Evolutionary conservation across 2,888 invertebrate genomes (phyloP), one percentile per base, ranked within the genome.

Genomic region (Drosophila diplacantha): DNA sequence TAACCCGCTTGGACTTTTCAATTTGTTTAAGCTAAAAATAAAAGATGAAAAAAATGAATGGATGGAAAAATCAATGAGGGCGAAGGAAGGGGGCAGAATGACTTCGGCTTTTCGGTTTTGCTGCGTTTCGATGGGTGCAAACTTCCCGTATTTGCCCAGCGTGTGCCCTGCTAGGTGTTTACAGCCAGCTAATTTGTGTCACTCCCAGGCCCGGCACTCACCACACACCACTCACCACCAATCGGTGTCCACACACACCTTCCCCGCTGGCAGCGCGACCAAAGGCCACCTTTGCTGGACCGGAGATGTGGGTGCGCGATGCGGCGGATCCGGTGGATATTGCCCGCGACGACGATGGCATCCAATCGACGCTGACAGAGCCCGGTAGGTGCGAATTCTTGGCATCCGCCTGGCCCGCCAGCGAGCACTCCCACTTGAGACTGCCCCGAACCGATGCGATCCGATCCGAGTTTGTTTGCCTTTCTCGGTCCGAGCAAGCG

Each of bases 131-230:
- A 66, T 53, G 67, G 52, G 20, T 43, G 53, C 44, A 65, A 81
- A 81, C 81, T 75, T 77, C 75, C 77, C 74, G 62, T 77, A 74
- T 76, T 56, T 78, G 59, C 52, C 47, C 43, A 72, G 47, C 67
- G 75, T 66, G 52, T 29, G 46, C 54, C 50, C 60, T 54, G 60
- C 47, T 67, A 67, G 50, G 56, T 56, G 56, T 56, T 64, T 64
- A 46, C 69, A 49, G 77, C 53, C 56, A 58, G 76, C 73, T 78
- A 75, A 73, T 78, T 72, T 63, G 65, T 50, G 47, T 64, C 57
- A 29, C 44, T 59, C n/a, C 38, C 38, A 37, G 26, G 44, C 22
- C 43, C 29, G 24, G n/a, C 9, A 43, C 14, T 7, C 37, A 22
- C 35, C 16, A 16, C 34, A 5, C 38, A n/a, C 46, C 24, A n/a